Evolutionary conservation across 1,140 invertebrate genomes (phyloP).

Genomic region (Drosophila bocki): DNA sequence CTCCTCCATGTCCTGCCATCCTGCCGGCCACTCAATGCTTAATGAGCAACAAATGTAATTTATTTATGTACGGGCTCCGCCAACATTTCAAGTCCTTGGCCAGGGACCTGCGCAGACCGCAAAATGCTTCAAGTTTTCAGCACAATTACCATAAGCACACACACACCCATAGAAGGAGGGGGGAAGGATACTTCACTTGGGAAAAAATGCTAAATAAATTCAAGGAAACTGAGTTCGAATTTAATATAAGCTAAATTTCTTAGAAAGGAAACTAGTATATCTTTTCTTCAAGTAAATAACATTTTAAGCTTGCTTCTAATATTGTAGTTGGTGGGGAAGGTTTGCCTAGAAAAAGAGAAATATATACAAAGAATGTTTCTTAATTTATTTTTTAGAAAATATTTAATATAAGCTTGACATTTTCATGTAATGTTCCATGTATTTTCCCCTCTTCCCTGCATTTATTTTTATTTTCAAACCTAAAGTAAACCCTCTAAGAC

Average conservation of each 20-base stretch:
- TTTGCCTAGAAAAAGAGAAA: background rate
- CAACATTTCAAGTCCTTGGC: conserved; percentile 51
- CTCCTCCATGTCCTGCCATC: conserved; percentile 19
- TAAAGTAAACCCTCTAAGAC: no score
- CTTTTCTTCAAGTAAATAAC: background rate
- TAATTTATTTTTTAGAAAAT: background rate
- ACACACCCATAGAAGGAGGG: conserved; percentile 56
- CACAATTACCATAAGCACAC: conserved; percentile 81
- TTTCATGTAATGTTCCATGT: background rate
- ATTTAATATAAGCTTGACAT: background rate
- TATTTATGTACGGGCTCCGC: conserved; percentile 66
- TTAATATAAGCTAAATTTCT: background rate
- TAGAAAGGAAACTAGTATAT: background rate
- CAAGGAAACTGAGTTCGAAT: background rate
- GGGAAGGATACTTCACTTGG: background rate
- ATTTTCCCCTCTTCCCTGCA: accelerated
- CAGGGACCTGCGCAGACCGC: conserved; percentile 55
- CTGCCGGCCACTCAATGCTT: conserved; percentile 79
- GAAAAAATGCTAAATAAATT: background rate
- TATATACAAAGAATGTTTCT: no score
- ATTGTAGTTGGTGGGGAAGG: background rate
- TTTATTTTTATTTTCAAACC: background rate
- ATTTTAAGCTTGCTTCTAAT: conserved; percentile 8
- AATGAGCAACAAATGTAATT: conserved; percentile 83
- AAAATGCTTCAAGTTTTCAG: conserved; percentile 83